Conservation (phyloP, 2,797 vertebrate species). For the Neopelma chrysocephalum region DNA sequence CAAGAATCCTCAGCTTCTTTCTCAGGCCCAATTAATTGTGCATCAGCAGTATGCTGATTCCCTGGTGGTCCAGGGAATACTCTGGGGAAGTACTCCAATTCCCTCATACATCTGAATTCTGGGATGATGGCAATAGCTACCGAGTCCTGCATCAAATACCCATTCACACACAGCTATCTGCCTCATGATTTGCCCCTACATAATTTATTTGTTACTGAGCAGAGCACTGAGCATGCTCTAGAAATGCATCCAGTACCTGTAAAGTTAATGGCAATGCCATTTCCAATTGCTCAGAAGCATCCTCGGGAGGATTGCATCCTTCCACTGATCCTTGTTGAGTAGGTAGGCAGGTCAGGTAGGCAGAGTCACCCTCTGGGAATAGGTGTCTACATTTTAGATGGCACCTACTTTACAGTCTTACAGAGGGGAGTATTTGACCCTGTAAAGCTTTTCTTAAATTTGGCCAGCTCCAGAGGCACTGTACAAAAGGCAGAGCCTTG, state of each 20-base stretch:
- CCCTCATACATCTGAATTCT: background rate
- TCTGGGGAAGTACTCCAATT: background rate
- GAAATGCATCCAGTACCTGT: background rate
- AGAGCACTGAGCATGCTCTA: background rate
- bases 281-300: background rate
- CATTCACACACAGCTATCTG: background rate
- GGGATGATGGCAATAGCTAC: background rate
- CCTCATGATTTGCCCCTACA: background rate
- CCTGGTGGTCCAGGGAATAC: background rate
- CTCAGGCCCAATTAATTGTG: background rate
- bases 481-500: background rate
- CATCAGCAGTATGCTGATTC: background rate
- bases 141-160: background rate
- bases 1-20: background rate
- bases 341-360: background rate
- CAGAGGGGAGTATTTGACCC: background rate
- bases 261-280: background rate
- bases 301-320: background rate
- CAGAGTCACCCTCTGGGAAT: background rate
- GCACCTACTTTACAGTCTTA: background rate
- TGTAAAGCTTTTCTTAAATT: background rate
- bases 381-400: background rate
- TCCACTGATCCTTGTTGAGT: background rate
- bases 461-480: background rate
- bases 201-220: background rate